Conservation (phyloP, 2,888 invertebrate species). For the Oscheius myriophilus region DNA sequence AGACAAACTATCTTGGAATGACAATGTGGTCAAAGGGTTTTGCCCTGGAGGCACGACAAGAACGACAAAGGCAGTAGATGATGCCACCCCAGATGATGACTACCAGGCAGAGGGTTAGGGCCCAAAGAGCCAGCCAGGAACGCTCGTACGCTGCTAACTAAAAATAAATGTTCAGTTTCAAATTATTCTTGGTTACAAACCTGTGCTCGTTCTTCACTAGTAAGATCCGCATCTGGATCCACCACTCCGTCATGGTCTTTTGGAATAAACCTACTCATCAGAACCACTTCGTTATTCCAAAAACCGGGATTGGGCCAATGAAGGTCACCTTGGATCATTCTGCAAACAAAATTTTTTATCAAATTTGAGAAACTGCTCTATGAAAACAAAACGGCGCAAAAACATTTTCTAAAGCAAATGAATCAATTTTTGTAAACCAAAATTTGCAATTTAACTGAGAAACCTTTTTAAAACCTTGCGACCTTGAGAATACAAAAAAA, state of each 20-base stretch:
- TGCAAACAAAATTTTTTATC: too few species aligned
- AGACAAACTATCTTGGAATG: slow-evolving; percentile 23
- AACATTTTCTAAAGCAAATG: slow-evolving; percentile 2
- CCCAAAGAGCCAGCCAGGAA: slow-evolving; percentile 70
- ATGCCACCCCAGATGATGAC: slow-evolving; percentile 65
- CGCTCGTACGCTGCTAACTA: slow-evolving; percentile 65
- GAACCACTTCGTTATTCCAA: slow-evolving; percentile 67
- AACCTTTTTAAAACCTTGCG: too few species aligned
- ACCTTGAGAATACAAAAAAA: too few species aligned
- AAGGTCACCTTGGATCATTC: slow-evolving; percentile 60
- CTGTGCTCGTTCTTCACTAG: slow-evolving; percentile 64
- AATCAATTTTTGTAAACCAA: too few species aligned
- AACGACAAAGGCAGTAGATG: slow-evolving; percentile 59
- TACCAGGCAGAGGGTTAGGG: slow-evolving; percentile 65
- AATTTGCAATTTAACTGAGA: too few species aligned
- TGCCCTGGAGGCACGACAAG: slow-evolving; percentile 51
- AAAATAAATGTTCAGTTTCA: too few species aligned
- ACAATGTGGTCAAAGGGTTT: slow-evolving; percentile 55
- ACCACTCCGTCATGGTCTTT: slow-evolving; percentile 43
- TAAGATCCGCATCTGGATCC: slow-evolving; percentile 57
- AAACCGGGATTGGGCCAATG: slow-evolving; percentile 67
- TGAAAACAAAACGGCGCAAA: not conserved
- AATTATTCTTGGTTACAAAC: too few species aligned
- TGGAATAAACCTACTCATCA: slow-evolving; percentile 52
- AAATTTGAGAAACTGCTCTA: not conserved